phyloP scores from a whole-genome alignment of 2,888 invertebrate genomes.

The Metalampra italica region DNA sequence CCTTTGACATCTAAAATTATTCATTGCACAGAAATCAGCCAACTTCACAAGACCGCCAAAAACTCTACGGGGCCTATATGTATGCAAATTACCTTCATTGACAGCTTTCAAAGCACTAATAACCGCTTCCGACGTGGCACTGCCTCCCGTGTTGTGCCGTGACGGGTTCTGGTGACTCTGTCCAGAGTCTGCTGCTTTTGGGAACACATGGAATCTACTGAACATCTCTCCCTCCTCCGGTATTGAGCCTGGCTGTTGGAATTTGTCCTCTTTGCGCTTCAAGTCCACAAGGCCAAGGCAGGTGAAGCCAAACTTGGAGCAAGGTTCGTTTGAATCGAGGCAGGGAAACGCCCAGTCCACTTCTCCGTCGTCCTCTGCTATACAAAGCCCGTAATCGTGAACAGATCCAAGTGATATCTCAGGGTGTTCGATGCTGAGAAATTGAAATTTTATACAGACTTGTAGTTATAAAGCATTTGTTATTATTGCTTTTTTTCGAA shows the following conservation, averaged over 20 bases:
- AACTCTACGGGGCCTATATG: no score
- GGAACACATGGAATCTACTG: slow-evolving; percentile 52
- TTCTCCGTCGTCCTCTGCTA: slow-evolving; percentile 98
- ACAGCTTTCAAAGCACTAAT: slow-evolving; percentile 64
- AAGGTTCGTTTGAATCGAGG: slow-evolving; percentile 91
- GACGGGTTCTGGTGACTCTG: slow-evolving; percentile 57
- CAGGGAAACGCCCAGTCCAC: slow-evolving; percentile 96
- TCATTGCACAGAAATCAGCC: no score
- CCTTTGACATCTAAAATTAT: no score
- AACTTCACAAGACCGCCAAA: no score
- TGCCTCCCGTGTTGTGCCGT: slow-evolving; percentile 63
- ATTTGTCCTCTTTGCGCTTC: slow-evolving; percentile 53
- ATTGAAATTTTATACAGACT: neutral
- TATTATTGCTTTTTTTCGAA: neutral
- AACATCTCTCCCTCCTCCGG: slow-evolving; percentile 57
- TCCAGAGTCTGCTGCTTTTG: slow-evolving; percentile 51
- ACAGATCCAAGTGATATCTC: slow-evolving; percentile 81
- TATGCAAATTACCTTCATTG: slow-evolving; percentile 49
- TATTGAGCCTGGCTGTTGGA: slow-evolving; percentile 48
- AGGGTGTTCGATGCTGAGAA: slow-evolving; percentile 80
- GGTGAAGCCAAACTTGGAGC: slow-evolving; percentile 95
- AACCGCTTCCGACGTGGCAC: slow-evolving; percentile 67
- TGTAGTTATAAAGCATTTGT: neutral
- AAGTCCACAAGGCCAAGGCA: slow-evolving; percentile 93
- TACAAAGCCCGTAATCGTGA: slow-evolving; percentile 90